These are phyloP conservation scores for Erannis defoliaria DNA, from an alignment of 2,888 invertebrate species.

Conservation along the genomic window DNA sequence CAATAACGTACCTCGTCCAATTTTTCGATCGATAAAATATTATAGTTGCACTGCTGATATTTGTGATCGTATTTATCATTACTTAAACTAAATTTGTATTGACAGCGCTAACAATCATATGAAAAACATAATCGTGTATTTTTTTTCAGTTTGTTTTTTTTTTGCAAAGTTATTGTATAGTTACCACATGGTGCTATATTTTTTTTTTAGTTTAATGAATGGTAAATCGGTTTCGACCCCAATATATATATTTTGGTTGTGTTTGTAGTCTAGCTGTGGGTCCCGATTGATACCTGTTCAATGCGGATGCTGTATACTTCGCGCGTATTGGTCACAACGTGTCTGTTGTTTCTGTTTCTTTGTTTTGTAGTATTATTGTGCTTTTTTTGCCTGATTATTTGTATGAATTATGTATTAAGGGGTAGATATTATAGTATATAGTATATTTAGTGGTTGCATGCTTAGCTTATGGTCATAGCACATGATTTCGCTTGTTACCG, in stretches of 20 bases:
- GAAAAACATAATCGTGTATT: neutral
- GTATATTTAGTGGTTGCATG: conserved; percentile 10
- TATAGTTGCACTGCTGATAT: neutral
- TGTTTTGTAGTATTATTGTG: conserved; percentile 25
- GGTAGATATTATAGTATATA: conserved; percentile 9
- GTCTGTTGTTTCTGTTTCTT: conserved; percentile 28
- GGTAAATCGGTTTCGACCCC: neutral
- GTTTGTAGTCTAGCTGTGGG: conserved; percentile 33
- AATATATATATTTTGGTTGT: conserved; percentile 5
- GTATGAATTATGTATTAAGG: neutral
- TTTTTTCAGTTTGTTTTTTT: neutral
- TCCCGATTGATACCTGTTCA: neutral
- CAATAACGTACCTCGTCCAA: neutral
- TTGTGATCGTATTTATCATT: neutral
- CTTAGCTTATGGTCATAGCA: conserved; percentile 4
- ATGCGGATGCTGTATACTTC: neutral
- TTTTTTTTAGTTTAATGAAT: neutral
- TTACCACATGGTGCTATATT: neutral
- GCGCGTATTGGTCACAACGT: conserved; percentile 20
- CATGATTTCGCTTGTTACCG: neutral
- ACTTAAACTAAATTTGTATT: conserved; percentile 1
- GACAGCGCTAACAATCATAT: neutral
- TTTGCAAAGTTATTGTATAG: neutral
- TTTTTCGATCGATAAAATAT: conserved; percentile 3
- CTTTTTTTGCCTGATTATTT: conserved; percentile 4